Conservation (phyloP, 2,797 vertebrate species). For the Scolopax bukidnonensis region DNA sequence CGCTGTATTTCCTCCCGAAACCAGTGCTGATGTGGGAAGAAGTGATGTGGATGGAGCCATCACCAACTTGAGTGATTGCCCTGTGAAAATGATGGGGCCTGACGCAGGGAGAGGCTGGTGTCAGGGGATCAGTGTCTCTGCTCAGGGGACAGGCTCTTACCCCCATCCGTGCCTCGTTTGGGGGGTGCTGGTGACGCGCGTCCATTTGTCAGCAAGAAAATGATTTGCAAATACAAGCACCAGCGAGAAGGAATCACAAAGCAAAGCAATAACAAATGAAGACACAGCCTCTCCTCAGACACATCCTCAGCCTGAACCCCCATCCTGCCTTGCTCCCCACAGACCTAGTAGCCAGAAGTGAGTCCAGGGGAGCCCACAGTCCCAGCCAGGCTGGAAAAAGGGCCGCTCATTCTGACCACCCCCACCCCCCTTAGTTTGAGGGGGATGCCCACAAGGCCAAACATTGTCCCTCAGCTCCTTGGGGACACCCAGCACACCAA, state of each 20-base stretch:
- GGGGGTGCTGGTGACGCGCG: background rate
- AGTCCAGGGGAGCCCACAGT: background rate
- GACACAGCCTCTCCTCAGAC: background rate
- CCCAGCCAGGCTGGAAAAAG: background rate
- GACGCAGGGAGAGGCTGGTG: background rate
- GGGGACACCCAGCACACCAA: background rate
- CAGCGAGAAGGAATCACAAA: background rate
- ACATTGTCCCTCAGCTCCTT: accelerated
- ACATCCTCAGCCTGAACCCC: background rate
- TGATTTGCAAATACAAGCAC: background rate
- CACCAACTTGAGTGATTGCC: background rate
- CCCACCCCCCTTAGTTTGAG: background rate
- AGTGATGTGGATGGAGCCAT: background rate
- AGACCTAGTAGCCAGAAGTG: background rate
- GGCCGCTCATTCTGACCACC: accelerated
- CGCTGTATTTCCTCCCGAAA: background rate
- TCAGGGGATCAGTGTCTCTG: background rate
- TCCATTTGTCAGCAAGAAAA: background rate
- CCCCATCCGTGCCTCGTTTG: background rate
- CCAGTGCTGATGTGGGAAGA: background rate
- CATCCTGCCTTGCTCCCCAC: background rate
- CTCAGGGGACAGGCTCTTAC: background rate
- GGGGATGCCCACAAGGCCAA: background rate
- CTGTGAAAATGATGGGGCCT: background rate
- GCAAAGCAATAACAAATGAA: background rate